Conservation (phyloP, 2,888 invertebrate genomes). For the Leptopilina drosophilae region DNA sequence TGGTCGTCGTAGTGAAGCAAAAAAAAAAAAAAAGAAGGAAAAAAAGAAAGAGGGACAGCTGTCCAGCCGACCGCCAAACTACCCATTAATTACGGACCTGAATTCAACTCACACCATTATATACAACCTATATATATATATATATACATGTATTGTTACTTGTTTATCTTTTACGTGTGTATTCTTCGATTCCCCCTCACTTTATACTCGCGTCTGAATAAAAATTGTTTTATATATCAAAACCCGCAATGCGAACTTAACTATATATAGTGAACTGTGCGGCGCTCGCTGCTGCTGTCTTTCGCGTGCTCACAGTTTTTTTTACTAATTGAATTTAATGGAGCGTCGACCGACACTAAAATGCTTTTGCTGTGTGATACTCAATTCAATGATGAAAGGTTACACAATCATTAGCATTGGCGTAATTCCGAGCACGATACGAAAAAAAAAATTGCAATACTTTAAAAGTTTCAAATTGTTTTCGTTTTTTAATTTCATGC, state of each 20-base stretch:
- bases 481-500: too few species aligned
- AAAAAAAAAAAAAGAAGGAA: conserved; percentile 58
- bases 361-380: conserved; percentile 19
- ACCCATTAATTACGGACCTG: conserved; percentile 74
- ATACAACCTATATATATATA: too few species aligned
- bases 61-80: conserved; percentile 76
- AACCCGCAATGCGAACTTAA: conserved; percentile 49
- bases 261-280: neutral
- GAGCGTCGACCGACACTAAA: conserved; percentile 7
- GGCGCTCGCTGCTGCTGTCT: neutral
- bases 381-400: conserved; percentile 4
- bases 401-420: conserved; percentile 12
- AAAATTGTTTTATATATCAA: conserved; percentile 61
- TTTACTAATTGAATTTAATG: conserved; percentile 39
- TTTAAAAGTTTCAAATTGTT: too few species aligned
- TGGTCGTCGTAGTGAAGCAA: conserved; percentile 54
- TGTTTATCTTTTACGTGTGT: conserved; percentile 65
- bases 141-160: conserved; percentile 51
- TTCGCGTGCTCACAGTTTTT: conserved; percentile 8
- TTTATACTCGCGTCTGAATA: conserved; percentile 53
- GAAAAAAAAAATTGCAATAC: too few species aligned
- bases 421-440: neutral
- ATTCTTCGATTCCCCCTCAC: conserved; percentile 44
- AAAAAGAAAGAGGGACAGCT: conserved; percentile 67
- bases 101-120: conserved; percentile 60